Evolutionary conservation across 1,140 invertebrate genomes (phyloP).

Genomic region (Belonocnema kinseyi): DNA sequence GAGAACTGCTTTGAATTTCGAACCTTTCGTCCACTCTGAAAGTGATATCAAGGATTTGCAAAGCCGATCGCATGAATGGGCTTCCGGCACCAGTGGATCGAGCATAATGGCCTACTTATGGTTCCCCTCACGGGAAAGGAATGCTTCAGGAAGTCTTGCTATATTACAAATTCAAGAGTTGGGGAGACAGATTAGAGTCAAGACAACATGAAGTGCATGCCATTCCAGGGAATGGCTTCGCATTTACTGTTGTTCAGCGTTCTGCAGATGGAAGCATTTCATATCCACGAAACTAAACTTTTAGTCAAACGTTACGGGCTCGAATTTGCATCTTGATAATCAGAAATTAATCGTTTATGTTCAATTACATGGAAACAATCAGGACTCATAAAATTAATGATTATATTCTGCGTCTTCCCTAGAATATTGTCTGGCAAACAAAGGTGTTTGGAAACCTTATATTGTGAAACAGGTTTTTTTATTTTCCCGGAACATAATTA

Average conservation of each 20-base stretch:
- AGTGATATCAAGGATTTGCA: slow-evolving; percentile 46
- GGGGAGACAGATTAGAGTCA: slow-evolving; percentile 47
- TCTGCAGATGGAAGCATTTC: slow-evolving; percentile 35
- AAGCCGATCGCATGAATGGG: slow-evolving; percentile 50
- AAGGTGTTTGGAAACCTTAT: no score
- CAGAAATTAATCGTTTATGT: background rate
- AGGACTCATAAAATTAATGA: no score
- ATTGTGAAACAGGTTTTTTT: no score
- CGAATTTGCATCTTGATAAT: slow-evolving; percentile 46
- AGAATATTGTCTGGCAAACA: no score
- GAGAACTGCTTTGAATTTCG: slow-evolving; percentile 43
- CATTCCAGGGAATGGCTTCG: slow-evolving; percentile 59
- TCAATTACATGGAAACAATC: background rate
- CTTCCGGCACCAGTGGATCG: slow-evolving; percentile 50
- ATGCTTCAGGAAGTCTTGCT: slow-evolving; percentile 39
- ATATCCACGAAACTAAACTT: slow-evolving; percentile 4
- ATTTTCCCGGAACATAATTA: no score
- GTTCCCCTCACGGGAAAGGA: slow-evolving; percentile 42
- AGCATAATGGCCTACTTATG: slow-evolving; percentile 55
- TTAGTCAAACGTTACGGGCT: slow-evolving; percentile 25
- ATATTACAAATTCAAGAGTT: slow-evolving; percentile 38
- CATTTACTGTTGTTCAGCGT: slow-evolving; percentile 50
- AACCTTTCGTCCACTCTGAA: slow-evolving; percentile 41
- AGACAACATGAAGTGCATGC: slow-evolving; percentile 50
- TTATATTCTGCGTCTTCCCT: no score